Percentiles rank a stretch among this genome's conserved stretches.
Conservation (phyloP, 2,113 vertebrate genomes). For the Calidris pugnax region DNA sequence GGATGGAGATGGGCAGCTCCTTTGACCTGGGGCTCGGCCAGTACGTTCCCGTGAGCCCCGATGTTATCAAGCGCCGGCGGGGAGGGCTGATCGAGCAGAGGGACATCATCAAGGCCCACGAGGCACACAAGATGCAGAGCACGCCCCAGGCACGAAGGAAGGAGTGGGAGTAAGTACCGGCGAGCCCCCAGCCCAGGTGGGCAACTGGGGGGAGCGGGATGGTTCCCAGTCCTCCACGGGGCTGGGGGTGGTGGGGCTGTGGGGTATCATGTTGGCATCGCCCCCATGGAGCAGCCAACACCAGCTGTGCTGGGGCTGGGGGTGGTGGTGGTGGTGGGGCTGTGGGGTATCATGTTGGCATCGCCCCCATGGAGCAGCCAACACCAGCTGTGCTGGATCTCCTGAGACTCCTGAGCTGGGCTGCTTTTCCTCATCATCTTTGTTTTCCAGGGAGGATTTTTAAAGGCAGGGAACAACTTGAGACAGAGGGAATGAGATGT, state of each 20-base stretch:
- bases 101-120: constrained; percentile 94
- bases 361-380: too few relatives aligned
- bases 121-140: constrained; percentile 97
- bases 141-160: constrained; percentile 94
- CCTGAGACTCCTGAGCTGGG: not conserved
- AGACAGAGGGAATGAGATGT: not conserved
- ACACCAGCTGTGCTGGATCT: accelerated
- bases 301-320: accelerated
- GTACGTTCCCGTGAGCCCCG: constrained; percentile 84
- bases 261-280: accelerated
- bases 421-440: not conserved
- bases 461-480: not conserved
- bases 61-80: constrained; percentile 88
- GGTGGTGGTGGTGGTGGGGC: too few relatives aligned
- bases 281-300: accelerated
- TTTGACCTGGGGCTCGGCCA: constrained; percentile 67
- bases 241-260: not conserved
- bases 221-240: accelerated
- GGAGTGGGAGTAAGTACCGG: constrained; percentile 95
- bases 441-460: not conserved
- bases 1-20: constrained; percentile 49
- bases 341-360: accelerated
- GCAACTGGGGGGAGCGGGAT: not conserved
- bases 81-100: constrained; percentile 94
- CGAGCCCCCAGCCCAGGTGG: constrained; percentile 5